Evolutionary conservation across 2,113 vertebrate species (phyloP).

Genomic region (Chitala chitala): DNA sequence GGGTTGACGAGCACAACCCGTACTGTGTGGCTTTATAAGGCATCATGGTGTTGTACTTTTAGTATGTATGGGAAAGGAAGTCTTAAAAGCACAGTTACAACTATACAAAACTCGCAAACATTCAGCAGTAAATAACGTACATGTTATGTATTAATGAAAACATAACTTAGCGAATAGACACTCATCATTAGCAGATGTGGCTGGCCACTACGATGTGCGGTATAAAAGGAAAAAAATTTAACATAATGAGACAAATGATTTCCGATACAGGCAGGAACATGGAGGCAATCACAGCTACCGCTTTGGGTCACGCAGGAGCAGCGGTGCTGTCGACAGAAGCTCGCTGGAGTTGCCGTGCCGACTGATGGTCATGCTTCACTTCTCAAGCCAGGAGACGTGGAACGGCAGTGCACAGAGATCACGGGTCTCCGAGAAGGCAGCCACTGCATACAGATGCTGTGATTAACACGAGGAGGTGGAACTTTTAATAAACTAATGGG

Average conservation of each 20-base stretch:
- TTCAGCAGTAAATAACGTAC: slow-evolving; percentile 35
- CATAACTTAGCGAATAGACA: slow-evolving; percentile 44
- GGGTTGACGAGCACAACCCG: too few species aligned
- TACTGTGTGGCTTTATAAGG: too few species aligned
- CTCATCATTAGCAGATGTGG: slow-evolving; percentile 43
- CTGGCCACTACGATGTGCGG: slow-evolving; percentile 47
- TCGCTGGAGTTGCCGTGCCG: slow-evolving; percentile 39
- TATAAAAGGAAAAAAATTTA: slow-evolving; percentile 39
- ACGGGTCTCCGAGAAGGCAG: slow-evolving; percentile 38
- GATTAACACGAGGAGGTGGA: not conserved
- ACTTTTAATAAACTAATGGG: too few species aligned
- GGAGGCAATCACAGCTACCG: slow-evolving; percentile 30
- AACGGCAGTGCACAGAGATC: slow-evolving; percentile 36
- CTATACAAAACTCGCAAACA: slow-evolving; percentile 44
- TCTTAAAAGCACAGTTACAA: not conserved
- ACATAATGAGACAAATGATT: slow-evolving; percentile 46
- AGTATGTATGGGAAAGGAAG: slow-evolving; percentile 6
- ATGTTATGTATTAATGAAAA: slow-evolving; percentile 49
- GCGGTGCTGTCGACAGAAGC: slow-evolving; percentile 50
- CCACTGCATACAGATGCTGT: not conserved
- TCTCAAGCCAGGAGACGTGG: slow-evolving; percentile 52
- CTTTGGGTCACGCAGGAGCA: slow-evolving; percentile 31
- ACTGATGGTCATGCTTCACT: slow-evolving; percentile 39
- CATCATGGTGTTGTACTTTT: slow-evolving; percentile 1
- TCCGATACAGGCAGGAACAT: slow-evolving; percentile 37